phyloP scores from a whole-genome alignment of 1,140 invertebrate species.

The Sminthurides bifidus region DNA sequence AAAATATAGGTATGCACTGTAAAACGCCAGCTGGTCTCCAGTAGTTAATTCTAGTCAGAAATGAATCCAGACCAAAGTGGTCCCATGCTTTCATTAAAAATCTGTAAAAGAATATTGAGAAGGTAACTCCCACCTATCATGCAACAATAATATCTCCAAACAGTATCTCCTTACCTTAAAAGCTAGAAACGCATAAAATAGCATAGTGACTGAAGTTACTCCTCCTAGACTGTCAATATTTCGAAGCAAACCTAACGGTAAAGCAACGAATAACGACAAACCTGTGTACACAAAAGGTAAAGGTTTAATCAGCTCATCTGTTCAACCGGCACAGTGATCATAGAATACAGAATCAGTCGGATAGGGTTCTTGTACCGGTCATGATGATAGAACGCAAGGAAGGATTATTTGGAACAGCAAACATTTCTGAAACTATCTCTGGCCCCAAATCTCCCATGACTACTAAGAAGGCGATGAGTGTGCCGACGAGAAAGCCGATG shows the following conservation, averaged over 20 bases:
- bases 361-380: constrained; percentile 37
- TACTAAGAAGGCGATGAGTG: constrained; percentile 93
- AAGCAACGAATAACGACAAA: constrained; percentile 69
- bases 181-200: constrained; percentile 79
- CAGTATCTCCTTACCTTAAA: constrained; percentile 55
- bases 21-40: constrained; percentile 75
- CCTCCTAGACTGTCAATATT: constrained; percentile 81
- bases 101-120: constrained; percentile 41
- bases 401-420: constrained; percentile 58
- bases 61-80: constrained; percentile 60
- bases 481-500: constrained; percentile 86
- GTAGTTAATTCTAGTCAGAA: constrained; percentile 60
- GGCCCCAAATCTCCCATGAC: constrained; percentile 92
- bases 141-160: neutral
- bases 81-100: constrained; percentile 58
- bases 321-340: too few relatives aligned
- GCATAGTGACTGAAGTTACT: constrained; percentile 75
- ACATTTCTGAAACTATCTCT: constrained; percentile 69
- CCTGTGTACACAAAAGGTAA: constrained; percentile 30
- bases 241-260: constrained; percentile 77
- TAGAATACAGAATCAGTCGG: neutral
- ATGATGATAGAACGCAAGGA: constrained; percentile 49
- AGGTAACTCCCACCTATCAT: constrained; percentile 10
- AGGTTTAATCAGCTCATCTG: too few relatives aligned
- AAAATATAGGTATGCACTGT: constrained; percentile 86